Evolutionary conservation across 2,888 invertebrate species (phyloP), one percentile per base, ranked within the genome.

Genomic region (Syrista parreyssii): DNA sequence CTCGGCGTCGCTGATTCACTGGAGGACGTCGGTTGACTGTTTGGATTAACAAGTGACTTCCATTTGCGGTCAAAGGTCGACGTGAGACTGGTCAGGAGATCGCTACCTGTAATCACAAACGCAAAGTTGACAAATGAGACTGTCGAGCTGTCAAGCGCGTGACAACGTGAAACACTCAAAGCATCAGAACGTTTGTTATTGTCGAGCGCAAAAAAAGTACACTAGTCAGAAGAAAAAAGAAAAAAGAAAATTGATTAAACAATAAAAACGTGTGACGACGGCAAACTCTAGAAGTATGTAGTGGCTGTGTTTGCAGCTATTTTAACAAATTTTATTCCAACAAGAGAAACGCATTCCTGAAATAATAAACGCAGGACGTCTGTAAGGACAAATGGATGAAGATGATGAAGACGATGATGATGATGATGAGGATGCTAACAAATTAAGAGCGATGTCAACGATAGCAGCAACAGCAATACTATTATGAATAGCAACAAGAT

Each of bases 31-130:
- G 82, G 68, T n/a, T 85, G 85, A 79, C 83, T 85, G 78, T 87
- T 84, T 79, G 95, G 94, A 92, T 94, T 95, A 89, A 95, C 94
- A 87, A 95, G 92, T 87, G 95, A 95, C 86, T 95, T 94, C 92
- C 96, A 93, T 92, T 97, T 97, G 89, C 96, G 95, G 91, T 97
- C 97, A 92, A 97, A 95, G 80, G 97, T 95, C 89, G 95, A 96
- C 86, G 97, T 97, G 90, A 97, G 94, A 86, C 95, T 95, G 90
- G 96, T 95, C 92, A 97, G 93, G 86, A 97, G 95, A 93, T 97
- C 97, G 89, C 96, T 94, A 91, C 96, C 97, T 97, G 93, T 78
- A 93, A 93, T 89, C 91, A 91, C 84, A 91, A 88, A 23, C 9
- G 23, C 23, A 9, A 55, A 68, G 73, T 33, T 75, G 36, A 31